Base-by-base conservation (phyloP, 2,888 invertebrate species). In the Helobdella robusta region DNA sequence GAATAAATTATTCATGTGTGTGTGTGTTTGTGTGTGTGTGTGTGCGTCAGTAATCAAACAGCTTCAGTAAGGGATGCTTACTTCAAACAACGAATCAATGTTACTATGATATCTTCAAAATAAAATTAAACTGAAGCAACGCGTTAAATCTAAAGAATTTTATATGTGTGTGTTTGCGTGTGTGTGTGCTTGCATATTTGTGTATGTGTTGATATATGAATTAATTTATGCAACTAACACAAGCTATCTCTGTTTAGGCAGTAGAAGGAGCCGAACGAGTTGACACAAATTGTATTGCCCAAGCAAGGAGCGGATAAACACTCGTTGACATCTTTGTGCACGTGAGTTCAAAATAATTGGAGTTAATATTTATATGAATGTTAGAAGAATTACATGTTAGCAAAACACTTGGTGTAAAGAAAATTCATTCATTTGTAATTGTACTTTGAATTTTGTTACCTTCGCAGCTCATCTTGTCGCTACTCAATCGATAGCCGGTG, bases 401-500 rank as follows among this genome's bases (percentile, higher is more conserved):
- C 8, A 18, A 40, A 40, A 11, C 40, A 40, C 8, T 15, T 40
- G 18, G 18, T 40, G 8, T 15, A 40, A 15, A 18, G 40, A 40
- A 15, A 15, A 40, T 40, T 40, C 40, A 40, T 15, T 15, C 18
- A 15, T 15, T 40, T 15, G 18, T 15, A 15, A 40, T 15, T 15
- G 8, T 15, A 15, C 18, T 11, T 15, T 15, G 18, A 40, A 11
- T n/a, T n/a, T 6, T 25, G 4, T 11, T 8, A 69, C 70, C 70
- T 56, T 60, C 63, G 25, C 70, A 70, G n/a, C 66, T 58, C 2
- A 35, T 23, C 15, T 35, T 8, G 59, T 70, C 66, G 4, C 23
- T 46, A 15, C 64, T 61, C 8, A 70, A 40, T 1, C 8, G 20
- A 64, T 65, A 69, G 30, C 70, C 69, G 20, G 36, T 63, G 5